These are phyloP conservation scores for Episyrphus balteatus DNA, from an alignment of 1,140 invertebrate species.

Conservation along the genomic window DNA sequence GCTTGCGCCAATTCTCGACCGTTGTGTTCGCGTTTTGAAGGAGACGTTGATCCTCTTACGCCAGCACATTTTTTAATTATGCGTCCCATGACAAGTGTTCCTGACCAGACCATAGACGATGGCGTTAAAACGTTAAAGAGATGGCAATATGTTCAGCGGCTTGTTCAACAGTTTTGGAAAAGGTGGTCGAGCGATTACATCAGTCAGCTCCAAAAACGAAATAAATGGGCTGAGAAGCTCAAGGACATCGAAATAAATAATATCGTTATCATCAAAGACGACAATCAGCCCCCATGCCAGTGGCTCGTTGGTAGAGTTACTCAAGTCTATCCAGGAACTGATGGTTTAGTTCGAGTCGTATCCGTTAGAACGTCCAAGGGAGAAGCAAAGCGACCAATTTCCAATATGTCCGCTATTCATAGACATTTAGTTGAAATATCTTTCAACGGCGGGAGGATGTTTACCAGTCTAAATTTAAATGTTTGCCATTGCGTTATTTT, in stretches of 20 bases:
- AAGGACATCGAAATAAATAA: slow-evolving; percentile 3
- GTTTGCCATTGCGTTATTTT: no score
- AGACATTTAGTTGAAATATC: not conserved
- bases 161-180: not conserved
- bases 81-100: not conserved
- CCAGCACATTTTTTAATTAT: slow-evolving; percentile 30
- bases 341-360: slow-evolving; percentile 12
- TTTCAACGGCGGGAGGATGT: no score
- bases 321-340: slow-evolving; percentile 14
- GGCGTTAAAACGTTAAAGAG: no score
- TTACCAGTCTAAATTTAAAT: no score
- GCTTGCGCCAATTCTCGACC: slow-evolving; percentile 29
- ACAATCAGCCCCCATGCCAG: slow-evolving; percentile 17
- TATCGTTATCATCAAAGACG: slow-evolving; percentile 24
- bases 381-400: slow-evolving; percentile 3
- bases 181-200: not conserved
- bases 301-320: slow-evolving; percentile 17
- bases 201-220: not conserved
- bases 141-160: no score
- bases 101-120: no score
- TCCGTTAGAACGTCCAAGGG: slow-evolving; percentile 8
- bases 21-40: slow-evolving; percentile 6
- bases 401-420: slow-evolving; percentile 1
- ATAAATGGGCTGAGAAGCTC: not conserved
- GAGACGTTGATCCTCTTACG: slow-evolving; percentile 12